Evolutionary conservation across 2,113 vertebrate species (phyloP).

Genomic region (Eulemur macaco): DNA sequence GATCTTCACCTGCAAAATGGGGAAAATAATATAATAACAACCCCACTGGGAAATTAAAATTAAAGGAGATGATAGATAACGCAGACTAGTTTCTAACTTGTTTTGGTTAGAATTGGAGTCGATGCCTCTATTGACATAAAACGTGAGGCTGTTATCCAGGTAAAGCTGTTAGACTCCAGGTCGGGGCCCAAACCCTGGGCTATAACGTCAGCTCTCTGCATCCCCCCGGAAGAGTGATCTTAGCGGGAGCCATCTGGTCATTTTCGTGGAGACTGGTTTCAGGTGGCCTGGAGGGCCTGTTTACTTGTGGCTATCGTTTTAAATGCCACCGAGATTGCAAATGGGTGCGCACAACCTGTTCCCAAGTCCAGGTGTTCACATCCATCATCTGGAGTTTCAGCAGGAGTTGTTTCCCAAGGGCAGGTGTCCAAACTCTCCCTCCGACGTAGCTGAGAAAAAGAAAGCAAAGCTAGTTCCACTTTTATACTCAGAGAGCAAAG

Average conservation of each 20-base stretch:
- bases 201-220: neutral
- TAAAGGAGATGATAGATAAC: neutral
- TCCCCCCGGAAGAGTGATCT: neutral
- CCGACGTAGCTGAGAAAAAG: neutral
- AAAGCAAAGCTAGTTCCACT: neutral
- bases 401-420: too few relatives aligned
- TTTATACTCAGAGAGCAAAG: neutral
- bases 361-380: neutral
- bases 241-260: neutral
- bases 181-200: neutral
- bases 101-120: neutral
- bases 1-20: neutral
- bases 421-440: neutral
- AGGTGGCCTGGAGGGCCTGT: neutral
- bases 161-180: neutral
- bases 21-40: neutral
- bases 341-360: neutral
- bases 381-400: neutral
- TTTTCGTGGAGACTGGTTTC: neutral
- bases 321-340: neutral
- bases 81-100: neutral
- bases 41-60: neutral
- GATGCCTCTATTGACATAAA: neutral
- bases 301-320: neutral
- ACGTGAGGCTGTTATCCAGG: neutral